Evolutionary conservation across 2,797 vertebrate species (phyloP).

Genomic region (Catostomus latipinnis): DNA sequence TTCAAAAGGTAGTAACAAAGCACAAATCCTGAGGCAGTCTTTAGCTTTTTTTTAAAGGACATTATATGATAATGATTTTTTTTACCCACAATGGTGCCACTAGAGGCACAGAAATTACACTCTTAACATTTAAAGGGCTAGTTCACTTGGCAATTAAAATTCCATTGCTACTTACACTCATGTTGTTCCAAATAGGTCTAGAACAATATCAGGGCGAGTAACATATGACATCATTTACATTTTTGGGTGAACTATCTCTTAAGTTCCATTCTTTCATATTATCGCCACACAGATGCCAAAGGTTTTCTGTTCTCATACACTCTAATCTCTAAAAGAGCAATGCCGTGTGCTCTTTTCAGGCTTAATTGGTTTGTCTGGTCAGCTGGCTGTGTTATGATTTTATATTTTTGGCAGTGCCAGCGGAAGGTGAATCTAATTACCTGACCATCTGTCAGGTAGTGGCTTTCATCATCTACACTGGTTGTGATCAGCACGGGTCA

Average conservation of each 20-base stretch:
- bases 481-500: conserved; percentile 18
- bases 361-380: conserved; percentile 23
- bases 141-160: too few relatives aligned
- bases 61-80: conserved; percentile 3
- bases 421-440: conserved; percentile 30
- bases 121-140: too few relatives aligned
- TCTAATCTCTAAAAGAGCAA: conserved; percentile 21
- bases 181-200: too few relatives aligned
- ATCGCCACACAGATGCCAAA: conserved; percentile 46
- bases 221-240: too few relatives aligned
- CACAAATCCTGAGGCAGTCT: conserved; percentile 44
- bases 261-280: conserved; percentile 19
- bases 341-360: conserved; percentile 19
- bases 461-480: neutral
- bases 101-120: too few relatives aligned
- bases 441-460: conserved; percentile 23
- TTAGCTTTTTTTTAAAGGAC: conserved; percentile 19
- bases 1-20: conserved; percentile 52
- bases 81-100: neutral
- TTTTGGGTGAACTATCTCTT: too few relatives aligned
- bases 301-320: conserved; percentile 27
- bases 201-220: too few relatives aligned
- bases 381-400: conserved; percentile 24
- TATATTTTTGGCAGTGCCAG: conserved; percentile 34
- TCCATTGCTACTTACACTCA: too few relatives aligned